Conservation (phyloP, 2,888 invertebrate species). For the Phoenoteleia sp. region DNA sequence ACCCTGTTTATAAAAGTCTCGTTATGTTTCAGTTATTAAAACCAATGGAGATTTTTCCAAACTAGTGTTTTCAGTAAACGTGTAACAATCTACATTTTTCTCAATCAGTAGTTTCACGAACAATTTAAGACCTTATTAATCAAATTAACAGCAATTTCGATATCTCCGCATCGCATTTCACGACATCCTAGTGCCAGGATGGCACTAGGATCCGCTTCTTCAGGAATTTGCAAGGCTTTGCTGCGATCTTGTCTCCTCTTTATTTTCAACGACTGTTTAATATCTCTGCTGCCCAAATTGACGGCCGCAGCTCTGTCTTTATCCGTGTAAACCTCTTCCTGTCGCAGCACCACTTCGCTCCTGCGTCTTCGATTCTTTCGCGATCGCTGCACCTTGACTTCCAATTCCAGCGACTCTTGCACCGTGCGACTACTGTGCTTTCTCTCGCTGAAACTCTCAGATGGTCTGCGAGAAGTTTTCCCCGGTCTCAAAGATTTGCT, state of each 20-base stretch:
- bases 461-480: constrained; percentile 18
- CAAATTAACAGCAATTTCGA: constrained; percentile 91
- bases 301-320: constrained; percentile 97
- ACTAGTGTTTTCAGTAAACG: too few species aligned
- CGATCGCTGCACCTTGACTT: constrained; percentile 82
- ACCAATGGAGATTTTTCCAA: too few species aligned
- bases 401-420: constrained; percentile 78
- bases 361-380: constrained; percentile 82
- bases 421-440: constrained; percentile 60
- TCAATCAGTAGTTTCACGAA: neutral
- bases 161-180: constrained; percentile 92
- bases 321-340: constrained; percentile 95
- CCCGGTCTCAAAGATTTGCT: neutral
- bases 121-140: constrained; percentile 91
- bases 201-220: constrained; percentile 93
- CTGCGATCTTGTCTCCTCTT: constrained; percentile 93
- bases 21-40: too few species aligned
- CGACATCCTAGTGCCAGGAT: constrained; percentile 92
- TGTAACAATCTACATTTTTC: too few species aligned
- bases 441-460: constrained; percentile 32
- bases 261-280: constrained; percentile 93
- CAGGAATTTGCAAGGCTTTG: constrained; percentile 91
- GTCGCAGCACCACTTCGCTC: constrained; percentile 78
- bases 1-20: too few species aligned
- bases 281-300: constrained; percentile 94